These are phyloP conservation scores for Sminthurides aquaticus DNA, from an alignment of 2,888 invertebrate species.

Conservation along the genomic window DNA sequence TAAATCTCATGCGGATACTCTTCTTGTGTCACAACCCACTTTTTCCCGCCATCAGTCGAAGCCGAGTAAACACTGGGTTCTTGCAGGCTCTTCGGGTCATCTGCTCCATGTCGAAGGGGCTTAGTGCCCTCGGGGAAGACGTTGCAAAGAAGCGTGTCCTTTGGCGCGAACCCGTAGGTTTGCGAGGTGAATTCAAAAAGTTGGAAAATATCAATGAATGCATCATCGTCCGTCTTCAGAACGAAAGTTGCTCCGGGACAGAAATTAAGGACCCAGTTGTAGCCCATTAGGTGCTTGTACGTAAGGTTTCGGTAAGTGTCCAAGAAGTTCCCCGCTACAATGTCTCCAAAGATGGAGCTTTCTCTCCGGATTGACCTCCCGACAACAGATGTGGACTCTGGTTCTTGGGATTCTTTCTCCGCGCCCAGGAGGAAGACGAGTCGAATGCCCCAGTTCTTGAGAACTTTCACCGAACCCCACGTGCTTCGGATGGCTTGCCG, in stretches of 20 bases:
- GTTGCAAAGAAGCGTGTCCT: constrained; percentile 42
- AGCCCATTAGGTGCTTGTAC: constrained; percentile 44
- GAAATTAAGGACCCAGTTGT: constrained; percentile 42
- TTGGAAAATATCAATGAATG: constrained; percentile 44
- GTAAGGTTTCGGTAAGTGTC: constrained; percentile 44
- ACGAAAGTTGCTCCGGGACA: constrained; percentile 42
- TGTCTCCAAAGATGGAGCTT: constrained; percentile 39
- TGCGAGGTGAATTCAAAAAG: constrained; percentile 40
- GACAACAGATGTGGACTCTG: constrained; percentile 17
- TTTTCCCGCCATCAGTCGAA: constrained; percentile 23
- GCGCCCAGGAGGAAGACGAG: constrained; percentile 43
- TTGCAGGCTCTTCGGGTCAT: background rate
- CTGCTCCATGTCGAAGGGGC: constrained; percentile 29
- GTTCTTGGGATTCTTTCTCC: background rate
- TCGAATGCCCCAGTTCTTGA: constrained; percentile 36
- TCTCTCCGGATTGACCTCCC: constrained; percentile 42
- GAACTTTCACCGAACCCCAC: constrained; percentile 44
- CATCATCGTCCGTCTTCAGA: constrained; percentile 44
- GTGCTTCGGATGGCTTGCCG: constrained; percentile 45
- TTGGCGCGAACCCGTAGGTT: constrained; percentile 36
- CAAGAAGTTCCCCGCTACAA: constrained; percentile 41
- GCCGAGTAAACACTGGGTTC: background rate
- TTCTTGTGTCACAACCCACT: constrained; percentile 43
- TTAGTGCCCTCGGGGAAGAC: constrained; percentile 42
- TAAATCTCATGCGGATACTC: constrained; percentile 44